Conservation (phyloP, 1,140 invertebrate genomes). For the Euura saliciscinereae region DNA sequence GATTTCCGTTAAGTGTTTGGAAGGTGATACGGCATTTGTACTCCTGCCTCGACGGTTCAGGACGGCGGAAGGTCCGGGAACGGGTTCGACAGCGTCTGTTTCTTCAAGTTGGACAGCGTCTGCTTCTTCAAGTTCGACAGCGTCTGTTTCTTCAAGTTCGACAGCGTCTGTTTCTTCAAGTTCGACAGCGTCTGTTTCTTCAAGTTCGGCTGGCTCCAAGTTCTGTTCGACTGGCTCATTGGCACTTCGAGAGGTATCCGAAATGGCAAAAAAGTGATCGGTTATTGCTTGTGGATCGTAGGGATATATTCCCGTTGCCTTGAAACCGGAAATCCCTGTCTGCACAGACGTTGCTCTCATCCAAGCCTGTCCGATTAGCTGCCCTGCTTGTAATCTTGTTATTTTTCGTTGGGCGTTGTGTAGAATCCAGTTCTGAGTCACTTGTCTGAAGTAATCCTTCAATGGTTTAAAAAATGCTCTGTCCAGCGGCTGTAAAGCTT, state of each 20-base stretch:
- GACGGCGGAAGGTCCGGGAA: too few species aligned
- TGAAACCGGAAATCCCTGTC: background rate
- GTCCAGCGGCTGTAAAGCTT: slow-evolving; percentile 48
- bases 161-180: background rate
- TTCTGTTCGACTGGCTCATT: too few species aligned
- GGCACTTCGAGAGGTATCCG: too few species aligned
- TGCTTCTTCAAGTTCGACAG: background rate
- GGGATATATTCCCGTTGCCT: too few species aligned
- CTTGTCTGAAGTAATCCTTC: background rate
- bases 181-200: background rate
- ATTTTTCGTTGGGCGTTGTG: slow-evolving; percentile 13
- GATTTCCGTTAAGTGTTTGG: too few species aligned
- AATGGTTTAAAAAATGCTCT: background rate
- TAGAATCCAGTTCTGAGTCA: background rate
- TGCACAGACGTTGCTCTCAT: slow-evolving; percentile 20
- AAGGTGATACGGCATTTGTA: too few species aligned
- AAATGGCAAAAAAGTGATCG: too few species aligned
- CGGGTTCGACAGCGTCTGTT: background rate
- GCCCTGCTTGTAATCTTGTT: slow-evolving; percentile 17
- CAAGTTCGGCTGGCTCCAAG: background rate
- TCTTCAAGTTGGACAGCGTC: background rate
- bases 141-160: background rate
- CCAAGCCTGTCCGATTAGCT: slow-evolving; percentile 24
- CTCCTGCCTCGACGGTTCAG: too few species aligned
- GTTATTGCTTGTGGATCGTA: too few species aligned